A percentile compares a stretch with the other conserved stretches of the same genome.
phyloP scores from a whole-genome alignment of 2,113 vertebrate genomes.

The Pterocles orientalis region DNA sequence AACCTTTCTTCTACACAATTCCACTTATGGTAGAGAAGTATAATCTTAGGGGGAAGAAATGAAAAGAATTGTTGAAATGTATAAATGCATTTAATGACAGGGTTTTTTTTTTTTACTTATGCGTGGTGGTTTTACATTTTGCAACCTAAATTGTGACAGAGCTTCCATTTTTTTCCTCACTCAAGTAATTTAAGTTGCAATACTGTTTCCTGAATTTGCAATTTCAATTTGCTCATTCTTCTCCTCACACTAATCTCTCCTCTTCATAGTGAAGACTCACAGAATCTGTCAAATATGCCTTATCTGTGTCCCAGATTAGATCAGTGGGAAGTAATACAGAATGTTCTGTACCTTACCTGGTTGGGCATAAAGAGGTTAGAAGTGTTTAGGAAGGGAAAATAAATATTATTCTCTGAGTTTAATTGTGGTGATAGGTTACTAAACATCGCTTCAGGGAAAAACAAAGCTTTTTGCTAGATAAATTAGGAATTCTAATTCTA shows the following conservation, averaged over 20 bases:
- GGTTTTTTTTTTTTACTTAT: slow-evolving; percentile 38
- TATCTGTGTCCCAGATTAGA: slow-evolving; percentile 1
- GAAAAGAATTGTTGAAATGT: neutral
- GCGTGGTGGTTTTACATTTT: slow-evolving; percentile 13
- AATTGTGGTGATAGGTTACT: neutral
- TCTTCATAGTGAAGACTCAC: slow-evolving; percentile 36
- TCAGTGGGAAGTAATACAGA: neutral
- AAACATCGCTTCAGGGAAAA: neutral
- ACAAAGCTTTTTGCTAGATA: neutral
- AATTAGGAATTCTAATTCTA: neutral
- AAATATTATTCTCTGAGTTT: neutral
- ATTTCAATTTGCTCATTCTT: slow-evolving; percentile 61
- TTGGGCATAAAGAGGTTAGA: slow-evolving; percentile 22
- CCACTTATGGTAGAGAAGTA: neutral
- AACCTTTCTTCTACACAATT: neutral
- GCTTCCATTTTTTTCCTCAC: slow-evolving; percentile 36
- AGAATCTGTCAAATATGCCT: slow-evolving; percentile 26
- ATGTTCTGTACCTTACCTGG: slow-evolving; percentile 1
- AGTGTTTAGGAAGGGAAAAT: neutral
- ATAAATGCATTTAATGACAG: slow-evolving; percentile 12
- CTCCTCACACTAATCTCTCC: slow-evolving; percentile 34
- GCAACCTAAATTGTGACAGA: slow-evolving; percentile 58
- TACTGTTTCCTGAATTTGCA: slow-evolving; percentile 57
- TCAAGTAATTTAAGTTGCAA: slow-evolving; percentile 54
- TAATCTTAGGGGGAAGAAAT: fast-evolving